Conservation (phyloP, 2,888 invertebrate genomes). For the Rhagonycha lutea region DNA sequence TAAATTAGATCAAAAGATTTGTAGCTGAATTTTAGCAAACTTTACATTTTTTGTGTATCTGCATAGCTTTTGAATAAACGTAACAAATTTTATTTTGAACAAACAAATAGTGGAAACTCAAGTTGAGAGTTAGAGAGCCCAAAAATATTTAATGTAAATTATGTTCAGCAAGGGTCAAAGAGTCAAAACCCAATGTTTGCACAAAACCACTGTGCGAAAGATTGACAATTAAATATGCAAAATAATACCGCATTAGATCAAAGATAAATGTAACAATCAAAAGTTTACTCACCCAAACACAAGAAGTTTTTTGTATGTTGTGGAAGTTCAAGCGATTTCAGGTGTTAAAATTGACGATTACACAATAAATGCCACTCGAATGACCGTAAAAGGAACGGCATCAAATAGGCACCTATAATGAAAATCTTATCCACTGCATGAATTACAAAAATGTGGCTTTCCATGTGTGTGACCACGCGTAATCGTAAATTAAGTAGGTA, state of each 20-base stretch:
- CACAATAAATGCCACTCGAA: not conserved
- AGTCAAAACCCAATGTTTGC: not conserved
- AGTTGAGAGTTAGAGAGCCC: too few relatives aligned
- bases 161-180: not conserved
- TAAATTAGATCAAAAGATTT: not conserved
- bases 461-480: not conserved
- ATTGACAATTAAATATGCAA: not conserved
- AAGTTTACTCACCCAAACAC: not conserved
- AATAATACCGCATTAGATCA: not conserved
- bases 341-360: not conserved
- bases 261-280: not conserved
- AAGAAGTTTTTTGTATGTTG: not conserved
- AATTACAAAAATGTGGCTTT: not conserved
- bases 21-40: not conserved
- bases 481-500: not conserved
- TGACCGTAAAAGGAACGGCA: not conserved
- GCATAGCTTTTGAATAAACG: not conserved
- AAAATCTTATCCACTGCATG: not conserved
- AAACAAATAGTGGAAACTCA: not conserved
- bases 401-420: not conserved
- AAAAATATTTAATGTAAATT: not conserved
- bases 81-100: not conserved
- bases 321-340: not conserved
- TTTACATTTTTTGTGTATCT: not conserved
- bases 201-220: not conserved